These are phyloP conservation scores for Malthinus seriepunctatus DNA, from an alignment of 2,888 invertebrate genomes.

Conservation along the genomic window DNA sequence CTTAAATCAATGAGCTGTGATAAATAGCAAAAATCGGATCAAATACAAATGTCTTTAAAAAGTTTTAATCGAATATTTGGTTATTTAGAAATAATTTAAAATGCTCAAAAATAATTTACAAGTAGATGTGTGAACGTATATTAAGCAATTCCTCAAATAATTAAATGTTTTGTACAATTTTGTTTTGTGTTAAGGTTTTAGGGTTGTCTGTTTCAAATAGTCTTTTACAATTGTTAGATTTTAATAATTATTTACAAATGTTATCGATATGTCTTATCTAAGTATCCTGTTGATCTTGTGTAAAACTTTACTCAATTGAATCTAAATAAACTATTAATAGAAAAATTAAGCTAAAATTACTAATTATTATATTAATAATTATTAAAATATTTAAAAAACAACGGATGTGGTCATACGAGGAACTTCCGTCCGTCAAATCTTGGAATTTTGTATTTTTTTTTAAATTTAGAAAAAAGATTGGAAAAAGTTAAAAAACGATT, in stretches of 20 bases:
- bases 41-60: slow-evolving; percentile 21
- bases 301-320: background rate
- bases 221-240: background rate
- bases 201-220: background rate
- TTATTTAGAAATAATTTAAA: slow-evolving; percentile 8
- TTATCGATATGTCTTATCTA: background rate
- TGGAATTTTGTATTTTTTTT: too few relatives aligned
- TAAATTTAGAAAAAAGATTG: too few relatives aligned
- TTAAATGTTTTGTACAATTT: slow-evolving; percentile 3
- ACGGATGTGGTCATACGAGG: too few relatives aligned
- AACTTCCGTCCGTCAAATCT: too few relatives aligned
- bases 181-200: background rate
- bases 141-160: slow-evolving; percentile 8
- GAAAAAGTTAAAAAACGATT: too few relatives aligned
- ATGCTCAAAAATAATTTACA: slow-evolving; percentile 13
- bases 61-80: slow-evolving; percentile 14
- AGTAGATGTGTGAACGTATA: slow-evolving; percentile 6
- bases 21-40: slow-evolving; percentile 11
- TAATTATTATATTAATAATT: too few relatives aligned
- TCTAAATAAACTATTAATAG: background rate
- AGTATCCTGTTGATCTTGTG: slow-evolving; percentile 1
- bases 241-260: slow-evolving; percentile 2
- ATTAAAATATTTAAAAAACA: too few relatives aligned
- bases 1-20: slow-evolving; percentile 16
- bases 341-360: too few relatives aligned